Evolutionary conservation across 2,797 vertebrate genomes (phyloP).

Genomic region (Morelia viridis): DNA sequence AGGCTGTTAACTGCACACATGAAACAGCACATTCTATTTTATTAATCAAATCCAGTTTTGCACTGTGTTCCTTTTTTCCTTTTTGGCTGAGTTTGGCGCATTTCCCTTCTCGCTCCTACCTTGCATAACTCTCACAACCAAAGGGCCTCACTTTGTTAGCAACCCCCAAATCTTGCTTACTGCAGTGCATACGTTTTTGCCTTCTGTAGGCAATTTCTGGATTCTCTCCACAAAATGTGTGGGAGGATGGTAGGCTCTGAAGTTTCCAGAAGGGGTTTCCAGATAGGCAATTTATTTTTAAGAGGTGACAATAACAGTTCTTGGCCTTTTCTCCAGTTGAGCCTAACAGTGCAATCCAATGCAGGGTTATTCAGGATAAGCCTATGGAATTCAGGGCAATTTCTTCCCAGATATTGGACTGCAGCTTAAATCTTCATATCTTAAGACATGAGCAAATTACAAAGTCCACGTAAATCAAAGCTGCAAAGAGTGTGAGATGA

Average conservation of each 20-base stretch:
- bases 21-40: background rate
- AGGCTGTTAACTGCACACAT: slow-evolving; percentile 7
- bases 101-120: background rate
- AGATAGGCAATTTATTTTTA: background rate
- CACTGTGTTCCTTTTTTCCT: background rate
- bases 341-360: background rate
- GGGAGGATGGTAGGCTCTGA: background rate
- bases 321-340: background rate
- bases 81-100: background rate
- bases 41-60: background rate
- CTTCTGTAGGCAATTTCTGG: background rate
- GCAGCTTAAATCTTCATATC: background rate
- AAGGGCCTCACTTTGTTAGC: background rate
- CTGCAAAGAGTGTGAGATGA: background rate
- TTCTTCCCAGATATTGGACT: background rate
- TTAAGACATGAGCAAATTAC: background rate
- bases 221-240: background rate
- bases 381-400: background rate
- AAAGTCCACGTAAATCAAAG: background rate
- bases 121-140: background rate
- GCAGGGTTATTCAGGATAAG: background rate
- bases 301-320: background rate
- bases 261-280: background rate
- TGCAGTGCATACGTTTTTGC: background rate
- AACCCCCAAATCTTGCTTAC: background rate